Percentiles rank a stretch among this genome's conserved stretches.
Evolutionary conservation across 1,140 invertebrate genomes (phyloP).

Genomic region (Lanistes nyassanus): DNA sequence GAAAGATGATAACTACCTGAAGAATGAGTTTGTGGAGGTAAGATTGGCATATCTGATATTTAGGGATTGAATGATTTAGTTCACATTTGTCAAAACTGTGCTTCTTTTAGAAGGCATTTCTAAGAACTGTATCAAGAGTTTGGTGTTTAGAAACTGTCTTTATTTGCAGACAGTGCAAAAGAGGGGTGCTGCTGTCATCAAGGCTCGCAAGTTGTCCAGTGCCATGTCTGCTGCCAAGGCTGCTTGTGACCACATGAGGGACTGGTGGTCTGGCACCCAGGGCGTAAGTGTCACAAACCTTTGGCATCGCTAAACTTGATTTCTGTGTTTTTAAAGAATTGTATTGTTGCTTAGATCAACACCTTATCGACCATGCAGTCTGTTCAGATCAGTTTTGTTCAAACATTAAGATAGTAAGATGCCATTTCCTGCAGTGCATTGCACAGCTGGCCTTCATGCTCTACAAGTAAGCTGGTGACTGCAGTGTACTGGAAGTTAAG

Average conservation of each 20-base stretch:
- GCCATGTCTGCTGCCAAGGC: conserved; percentile 99
- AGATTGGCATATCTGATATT: neutral
- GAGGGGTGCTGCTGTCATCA: conserved; percentile 96
- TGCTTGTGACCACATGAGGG: conserved; percentile 96
- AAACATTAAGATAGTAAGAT: no score
- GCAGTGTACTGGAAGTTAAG: neutral
- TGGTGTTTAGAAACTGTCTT: conserved; percentile 18
- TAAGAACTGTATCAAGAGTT: conserved; percentile 11
- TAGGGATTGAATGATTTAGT: neutral
- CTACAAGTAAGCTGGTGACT: no score
- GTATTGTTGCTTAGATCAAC: neutral
- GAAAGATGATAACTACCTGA: conserved; percentile 85
- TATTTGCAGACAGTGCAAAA: conserved; percentile 87
- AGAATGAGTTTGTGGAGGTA: conserved; percentile 81
- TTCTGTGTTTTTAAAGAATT: neutral
- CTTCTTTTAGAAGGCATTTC: neutral
- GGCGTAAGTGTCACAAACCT: conserved; percentile 11
- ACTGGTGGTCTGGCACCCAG: conserved; percentile 90
- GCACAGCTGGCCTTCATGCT: no score
- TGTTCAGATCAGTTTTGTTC: no score
- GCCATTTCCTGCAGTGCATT: no score
- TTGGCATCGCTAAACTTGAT: neutral
- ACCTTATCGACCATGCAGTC: no score
- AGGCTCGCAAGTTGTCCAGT: conserved; percentile 96
- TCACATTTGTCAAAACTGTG: neutral